A percentile compares a stretch with the other conserved stretches of the same genome.
These are phyloP conservation scores for Spodoptera litura DNA, from an alignment of 1,140 invertebrate genomes.

Conservation along the genomic window DNA sequence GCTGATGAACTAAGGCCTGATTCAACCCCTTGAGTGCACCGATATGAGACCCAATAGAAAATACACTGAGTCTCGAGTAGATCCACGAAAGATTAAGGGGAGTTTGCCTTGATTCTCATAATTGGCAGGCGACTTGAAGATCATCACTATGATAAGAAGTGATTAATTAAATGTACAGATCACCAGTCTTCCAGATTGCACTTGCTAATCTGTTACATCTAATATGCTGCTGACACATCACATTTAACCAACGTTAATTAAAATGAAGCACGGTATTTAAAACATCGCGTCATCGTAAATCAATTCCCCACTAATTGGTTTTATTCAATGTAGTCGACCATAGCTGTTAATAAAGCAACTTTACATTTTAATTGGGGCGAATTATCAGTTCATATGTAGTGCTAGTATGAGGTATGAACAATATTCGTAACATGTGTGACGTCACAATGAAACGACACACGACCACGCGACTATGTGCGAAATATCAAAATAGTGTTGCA, in stretches of 20 bases:
- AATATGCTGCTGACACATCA: neutral
- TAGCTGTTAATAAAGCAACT: conserved; percentile 27
- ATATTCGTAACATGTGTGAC: neutral
- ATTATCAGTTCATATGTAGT: conserved; percentile 9
- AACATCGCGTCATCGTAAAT: conserved; percentile 29
- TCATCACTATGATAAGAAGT: neutral
- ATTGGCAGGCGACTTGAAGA: neutral
- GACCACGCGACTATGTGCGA: conserved; percentile 4
- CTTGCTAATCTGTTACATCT: neutral
- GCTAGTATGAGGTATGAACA: neutral
- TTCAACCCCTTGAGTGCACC: too few species aligned
- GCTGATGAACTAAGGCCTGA: too few species aligned
- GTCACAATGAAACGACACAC: conserved; percentile 25
- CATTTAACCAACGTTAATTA: conserved; percentile 1
- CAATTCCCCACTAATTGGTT: conserved; percentile 37
- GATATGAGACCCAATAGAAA: too few species aligned
- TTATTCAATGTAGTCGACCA: conserved; percentile 27
- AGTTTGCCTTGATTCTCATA: too few species aligned
- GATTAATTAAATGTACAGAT: neutral
- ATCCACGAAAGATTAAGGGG: too few species aligned
- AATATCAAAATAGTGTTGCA: conserved; percentile 14
- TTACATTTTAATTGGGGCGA: conserved; percentile 21
- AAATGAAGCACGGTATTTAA: neutral
- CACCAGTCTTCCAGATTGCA: neutral
- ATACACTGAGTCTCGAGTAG: too few species aligned